Conservation (phyloP, 1,140 invertebrate genomes). For the Bombus huntii region DNA sequence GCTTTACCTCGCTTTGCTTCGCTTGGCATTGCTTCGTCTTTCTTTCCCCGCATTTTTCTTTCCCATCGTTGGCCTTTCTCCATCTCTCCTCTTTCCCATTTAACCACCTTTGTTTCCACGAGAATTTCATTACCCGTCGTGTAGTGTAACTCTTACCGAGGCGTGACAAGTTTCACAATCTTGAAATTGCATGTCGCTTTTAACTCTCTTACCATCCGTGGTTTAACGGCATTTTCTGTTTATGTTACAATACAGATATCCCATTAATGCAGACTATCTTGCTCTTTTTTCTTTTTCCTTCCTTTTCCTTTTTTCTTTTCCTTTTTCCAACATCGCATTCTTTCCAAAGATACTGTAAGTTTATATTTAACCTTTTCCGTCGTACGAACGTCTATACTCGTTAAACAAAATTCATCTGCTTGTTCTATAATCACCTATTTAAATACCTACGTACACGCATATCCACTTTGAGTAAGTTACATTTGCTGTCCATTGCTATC, state of each 20-base stretch:
- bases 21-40: background rate
- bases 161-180: slow-evolving; percentile 34
- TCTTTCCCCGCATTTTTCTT: background rate
- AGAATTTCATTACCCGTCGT: slow-evolving; percentile 53
- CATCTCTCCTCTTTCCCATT: slow-evolving; percentile 15
- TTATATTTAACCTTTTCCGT: no score
- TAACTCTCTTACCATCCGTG: background rate
- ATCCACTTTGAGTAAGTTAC: no score
- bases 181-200: slow-evolving; percentile 20
- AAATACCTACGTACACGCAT: background rate
- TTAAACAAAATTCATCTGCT: background rate
- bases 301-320: background rate
- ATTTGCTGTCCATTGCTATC: no score
- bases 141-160: background rate
- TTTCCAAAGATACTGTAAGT: no score
- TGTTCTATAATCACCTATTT: background rate
- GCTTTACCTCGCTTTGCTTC: background rate
- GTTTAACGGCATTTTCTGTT: slow-evolving; percentile 24
- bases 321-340: no score
- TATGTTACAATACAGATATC: slow-evolving; percentile 3
- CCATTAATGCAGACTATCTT: background rate
- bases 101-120: slow-evolving; percentile 35
- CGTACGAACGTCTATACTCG: no score
- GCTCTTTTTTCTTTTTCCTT: background rate
- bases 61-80: slow-evolving; percentile 40